Base-by-base conservation (phyloP, 2,113 vertebrate species). In the Clinocottus analis region DNA sequence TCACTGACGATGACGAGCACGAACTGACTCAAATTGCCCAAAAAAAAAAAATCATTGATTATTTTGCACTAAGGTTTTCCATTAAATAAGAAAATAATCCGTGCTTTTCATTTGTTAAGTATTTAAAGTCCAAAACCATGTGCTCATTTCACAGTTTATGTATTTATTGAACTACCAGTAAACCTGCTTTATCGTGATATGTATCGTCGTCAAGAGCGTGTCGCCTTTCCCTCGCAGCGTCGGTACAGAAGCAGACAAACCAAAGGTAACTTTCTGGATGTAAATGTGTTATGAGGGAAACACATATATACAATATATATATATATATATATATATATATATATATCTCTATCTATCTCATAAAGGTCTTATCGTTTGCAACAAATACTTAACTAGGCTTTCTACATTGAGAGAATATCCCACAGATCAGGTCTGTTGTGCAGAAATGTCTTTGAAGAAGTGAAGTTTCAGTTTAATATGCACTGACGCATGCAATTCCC, bases 251-350 rank as follows among this genome's bases (percentile, higher is more conserved):
- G 87, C 89, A 86, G 66, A 89, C 79, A 78, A 91, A 93, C 94
- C 93, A 94, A 95, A 94, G 93, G 90, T 89, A 12, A 84, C 75
- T 85, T 84, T 76, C 27, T 82, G 79, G 85, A 79, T 90, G 75
- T 87, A 87, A 81, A 81, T 78, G 74, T 90, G 91, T 90, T 78
- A 75, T 75, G 47, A 43, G 12, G 14, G 27, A 25, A 61, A 11
- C 2, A 7, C 11, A 39, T 39, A 10, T 10, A 39, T 39, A 10
- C n/a, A 3, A 39, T 39, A 39, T 39, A 39, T 39, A 39, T 39
- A 39, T 39, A 39, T 39, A 39, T 39, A 39, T 39, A 39, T 39
- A 39, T 12, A 39, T 39, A 39, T 39, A 12, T 41, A 41, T 13
- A 41, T 41, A 41, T 41, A 41, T 41, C 3, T 41, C 3, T 41